Base-by-base conservation (phyloP, 2,888 invertebrate species). In the Luperina nickerlii region DNA sequence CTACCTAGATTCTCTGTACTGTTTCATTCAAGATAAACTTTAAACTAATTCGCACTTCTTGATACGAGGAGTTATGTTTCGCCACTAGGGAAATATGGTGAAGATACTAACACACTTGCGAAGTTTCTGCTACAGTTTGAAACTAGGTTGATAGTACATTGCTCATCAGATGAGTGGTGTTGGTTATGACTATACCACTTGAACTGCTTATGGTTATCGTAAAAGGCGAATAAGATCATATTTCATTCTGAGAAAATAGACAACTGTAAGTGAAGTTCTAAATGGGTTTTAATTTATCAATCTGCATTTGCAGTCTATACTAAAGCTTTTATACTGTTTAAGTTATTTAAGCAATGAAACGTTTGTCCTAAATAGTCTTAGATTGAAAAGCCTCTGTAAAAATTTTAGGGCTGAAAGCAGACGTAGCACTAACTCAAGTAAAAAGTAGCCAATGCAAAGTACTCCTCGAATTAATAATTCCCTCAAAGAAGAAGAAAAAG, bases 91-190 rank as follows among this genome's bases (percentile, higher is more conserved):
- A 87, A 84, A 84, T 84, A 78, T 74, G 60, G 71, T 15, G 67
- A 78, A 87, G 87, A 86, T 86, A 78, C 74, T 69, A 60, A 68
- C 74, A 72, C 48, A 69, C 84, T 78, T 74, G 65, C 18, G 60
- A 72, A 86, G 67, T 84, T 84, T 11, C 38, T 48, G 63, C 32
- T 15, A 69, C 71, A 78, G 70, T 78, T 74, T 60, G n/a, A 42
- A 86, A 84, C 74, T 86, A 68, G 87, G 84, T 86, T 83, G 81
- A 57, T 63, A 57, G 72, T 63, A 68, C 68, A 81, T 68, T 80
- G 62, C 67, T 80, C 67, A 72, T 57, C 54, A n/a, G 71, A 54
- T 54, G 80, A 66, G 70, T n/a, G 4, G 60, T 62, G 32, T 32
- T 0, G 42, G 57, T 27, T 68, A 78, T 65, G 38, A 32, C 45